Percentiles rank a stretch among this genome's conserved stretches.
Evolutionary conservation across 2,888 invertebrate species (phyloP).

Genomic region (Epinotia ramella): DNA sequence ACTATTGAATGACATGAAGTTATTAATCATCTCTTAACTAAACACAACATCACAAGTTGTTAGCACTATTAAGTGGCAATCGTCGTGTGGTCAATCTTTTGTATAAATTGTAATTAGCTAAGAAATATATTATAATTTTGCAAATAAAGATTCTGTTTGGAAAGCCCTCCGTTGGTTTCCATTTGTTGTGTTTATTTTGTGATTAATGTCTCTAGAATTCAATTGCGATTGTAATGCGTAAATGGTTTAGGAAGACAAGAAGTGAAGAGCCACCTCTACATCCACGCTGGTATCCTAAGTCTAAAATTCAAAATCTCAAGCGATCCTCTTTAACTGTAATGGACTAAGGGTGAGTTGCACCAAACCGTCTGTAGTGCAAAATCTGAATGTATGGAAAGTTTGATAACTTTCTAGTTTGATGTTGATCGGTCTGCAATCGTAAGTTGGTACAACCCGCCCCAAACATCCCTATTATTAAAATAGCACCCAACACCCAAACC

Average conservation of each 20-base stretch:
- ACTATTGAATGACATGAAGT: background rate
- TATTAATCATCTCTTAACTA: background rate
- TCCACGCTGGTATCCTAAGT: background rate
- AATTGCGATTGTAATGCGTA: background rate
- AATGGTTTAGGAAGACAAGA: background rate
- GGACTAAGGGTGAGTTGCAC: too few species aligned
- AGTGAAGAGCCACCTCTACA: background rate
- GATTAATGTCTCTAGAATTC: background rate
- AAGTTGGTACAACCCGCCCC: too few species aligned
- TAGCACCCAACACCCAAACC: conserved; percentile 47
- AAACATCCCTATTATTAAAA: background rate
- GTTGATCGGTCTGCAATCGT: too few species aligned
- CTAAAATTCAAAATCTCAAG: background rate
- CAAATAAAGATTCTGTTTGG: too few species aligned
- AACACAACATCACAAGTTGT: background rate
- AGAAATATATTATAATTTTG: too few species aligned
- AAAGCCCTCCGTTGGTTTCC: too few species aligned
- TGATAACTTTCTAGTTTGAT: too few species aligned
- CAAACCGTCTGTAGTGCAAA: too few species aligned
- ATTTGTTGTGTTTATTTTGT: too few species aligned
- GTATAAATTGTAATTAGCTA: too few species aligned
- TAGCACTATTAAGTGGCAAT: background rate
- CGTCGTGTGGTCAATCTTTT: background rate
- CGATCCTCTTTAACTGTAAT: too few species aligned
- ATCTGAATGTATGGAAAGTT: too few species aligned